These are phyloP conservation scores for Oscheius sp. DNA, from an alignment of 2,888 invertebrate species.

Conservation along the genomic window DNA sequence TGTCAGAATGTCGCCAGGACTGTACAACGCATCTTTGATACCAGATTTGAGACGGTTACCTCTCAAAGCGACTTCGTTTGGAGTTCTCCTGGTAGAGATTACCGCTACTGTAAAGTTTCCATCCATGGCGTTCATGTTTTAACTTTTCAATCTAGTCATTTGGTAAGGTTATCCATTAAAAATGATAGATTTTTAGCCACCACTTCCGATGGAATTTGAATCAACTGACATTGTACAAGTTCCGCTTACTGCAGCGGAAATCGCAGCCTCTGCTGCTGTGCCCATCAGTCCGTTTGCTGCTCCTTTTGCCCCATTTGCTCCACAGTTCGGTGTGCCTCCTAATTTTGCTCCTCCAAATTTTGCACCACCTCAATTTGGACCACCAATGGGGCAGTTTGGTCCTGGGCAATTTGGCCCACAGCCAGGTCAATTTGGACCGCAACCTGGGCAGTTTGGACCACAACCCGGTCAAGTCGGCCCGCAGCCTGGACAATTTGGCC, in stretches of 20 bases:
- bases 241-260: background rate
- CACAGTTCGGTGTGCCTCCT: background rate
- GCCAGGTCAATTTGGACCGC: background rate
- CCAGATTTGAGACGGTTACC: slow-evolving; percentile 15
- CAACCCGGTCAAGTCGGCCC: background rate
- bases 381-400: background rate
- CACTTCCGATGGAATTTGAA: background rate
- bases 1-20: background rate
- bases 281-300: background rate
- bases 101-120: slow-evolving; percentile 3
- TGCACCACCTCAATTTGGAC: slow-evolving; percentile 2
- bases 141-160: slow-evolving; percentile 11
- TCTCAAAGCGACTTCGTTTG: slow-evolving; percentile 13
- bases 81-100: background rate
- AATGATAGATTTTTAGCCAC: slow-evolving; percentile 1
- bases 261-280: no score
- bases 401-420: slow-evolving; percentile 1
- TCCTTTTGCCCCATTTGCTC: background rate
- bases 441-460: background rate
- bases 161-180: background rate
- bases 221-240: slow-evolving; percentile 5
- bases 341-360: background rate
- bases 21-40: background rate
- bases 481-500: background rate
- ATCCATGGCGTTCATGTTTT: slow-evolving; percentile 1